A percentile compares a stretch with the other conserved stretches of the same genome.
Conservation (phyloP, 2,888 invertebrate species). For the Cremastinae sp. region DNA sequence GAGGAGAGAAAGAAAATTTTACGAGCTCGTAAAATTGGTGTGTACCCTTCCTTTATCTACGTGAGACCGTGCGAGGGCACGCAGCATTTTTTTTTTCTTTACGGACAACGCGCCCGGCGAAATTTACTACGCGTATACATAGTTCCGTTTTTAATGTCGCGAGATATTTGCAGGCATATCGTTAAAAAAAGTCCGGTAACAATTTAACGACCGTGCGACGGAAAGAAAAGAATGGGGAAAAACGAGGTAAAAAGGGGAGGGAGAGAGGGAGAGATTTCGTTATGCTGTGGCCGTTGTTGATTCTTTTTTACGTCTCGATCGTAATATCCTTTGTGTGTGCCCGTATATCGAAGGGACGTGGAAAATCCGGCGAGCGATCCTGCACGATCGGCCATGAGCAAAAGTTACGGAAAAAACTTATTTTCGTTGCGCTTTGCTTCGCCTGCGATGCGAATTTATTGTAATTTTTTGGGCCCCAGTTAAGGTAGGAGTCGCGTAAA, state of each 20-base stretch:
- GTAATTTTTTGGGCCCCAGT: too few species aligned
- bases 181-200: constrained; percentile 57
- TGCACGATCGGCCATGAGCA: constrained; percentile 35
- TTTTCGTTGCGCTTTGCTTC: constrained; percentile 37
- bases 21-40: constrained; percentile 67
- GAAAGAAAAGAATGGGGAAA: constrained; percentile 21
- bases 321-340: constrained; percentile 39
- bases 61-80: constrained; percentile 64
- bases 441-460: too few species aligned
- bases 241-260: constrained; percentile 27
- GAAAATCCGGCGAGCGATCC: constrained; percentile 56
- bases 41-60: constrained; percentile 72
- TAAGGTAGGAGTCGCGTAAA: neutral
- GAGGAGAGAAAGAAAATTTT: constrained; percentile 57
- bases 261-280: constrained; percentile 22
- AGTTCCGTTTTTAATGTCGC: constrained; percentile 34
- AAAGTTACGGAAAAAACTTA: constrained; percentile 19
- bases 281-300: constrained; percentile 42
- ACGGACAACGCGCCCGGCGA: constrained; percentile 36
- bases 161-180: constrained; percentile 46
- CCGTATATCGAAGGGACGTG: constrained; percentile 6
- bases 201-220: constrained; percentile 59
- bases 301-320: constrained; percentile 46
- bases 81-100: constrained; percentile 40
- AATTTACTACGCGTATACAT: constrained; percentile 15